These are phyloP conservation scores for Sceloporus tristichus DNA, from an alignment of 2,113 vertebrate genomes.

Conservation along the genomic window DNA sequence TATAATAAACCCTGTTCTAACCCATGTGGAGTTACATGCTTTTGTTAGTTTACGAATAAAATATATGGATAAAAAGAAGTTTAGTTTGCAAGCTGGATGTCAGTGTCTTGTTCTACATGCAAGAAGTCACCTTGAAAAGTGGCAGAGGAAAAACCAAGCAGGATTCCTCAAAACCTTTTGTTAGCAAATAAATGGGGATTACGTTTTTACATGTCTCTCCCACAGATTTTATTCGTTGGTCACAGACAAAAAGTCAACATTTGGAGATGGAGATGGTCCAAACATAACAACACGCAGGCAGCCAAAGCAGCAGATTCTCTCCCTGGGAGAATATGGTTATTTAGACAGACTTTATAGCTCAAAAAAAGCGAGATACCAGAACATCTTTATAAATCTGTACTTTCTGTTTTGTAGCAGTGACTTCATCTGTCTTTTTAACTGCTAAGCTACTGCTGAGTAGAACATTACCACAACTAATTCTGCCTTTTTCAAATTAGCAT, in stretches of 20 bases:
- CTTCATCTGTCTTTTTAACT: constrained; percentile 19
- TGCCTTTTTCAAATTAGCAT: constrained; percentile 41
- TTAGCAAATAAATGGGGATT: constrained; percentile 79
- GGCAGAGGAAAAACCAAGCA: constrained; percentile 59
- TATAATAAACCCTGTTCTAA: neutral
- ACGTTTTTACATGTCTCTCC: constrained; percentile 70
- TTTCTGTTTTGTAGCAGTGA: constrained; percentile 46
- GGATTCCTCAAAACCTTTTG: constrained; percentile 57
- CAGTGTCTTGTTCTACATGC: constrained; percentile 45
- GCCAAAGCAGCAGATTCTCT: constrained; percentile 64
- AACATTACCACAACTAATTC: constrained; percentile 46
- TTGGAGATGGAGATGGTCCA: constrained; percentile 74
- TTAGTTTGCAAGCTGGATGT: constrained; percentile 45
- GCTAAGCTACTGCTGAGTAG: constrained; percentile 23
- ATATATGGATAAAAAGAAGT: neutral
- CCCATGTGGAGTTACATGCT: neutral
- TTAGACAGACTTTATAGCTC: constrained; percentile 66
- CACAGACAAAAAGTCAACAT: constrained; percentile 78
- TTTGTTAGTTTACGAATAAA: neutral
- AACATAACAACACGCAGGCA: constrained; percentile 67
- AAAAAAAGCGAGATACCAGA: constrained; percentile 49
- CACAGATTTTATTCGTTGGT: constrained; percentile 67
- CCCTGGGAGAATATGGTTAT: constrained; percentile 69
- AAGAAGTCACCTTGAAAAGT: constrained; percentile 66
- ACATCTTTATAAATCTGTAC: constrained; percentile 60